phyloP scores from a whole-genome alignment of 2,113 vertebrate genomes.

The Neotragus moschatus region DNA sequence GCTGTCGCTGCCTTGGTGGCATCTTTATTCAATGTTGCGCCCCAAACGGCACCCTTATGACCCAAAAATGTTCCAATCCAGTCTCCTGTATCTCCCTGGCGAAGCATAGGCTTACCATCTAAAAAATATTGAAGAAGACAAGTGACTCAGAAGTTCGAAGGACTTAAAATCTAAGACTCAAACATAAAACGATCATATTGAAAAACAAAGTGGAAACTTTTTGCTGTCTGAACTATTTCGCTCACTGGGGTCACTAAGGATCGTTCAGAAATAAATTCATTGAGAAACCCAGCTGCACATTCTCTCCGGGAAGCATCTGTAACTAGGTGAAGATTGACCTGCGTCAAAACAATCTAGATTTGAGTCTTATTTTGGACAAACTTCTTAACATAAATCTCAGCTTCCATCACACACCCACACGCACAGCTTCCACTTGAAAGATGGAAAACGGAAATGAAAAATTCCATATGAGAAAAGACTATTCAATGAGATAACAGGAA shows the following conservation, averaged over 20 bases:
- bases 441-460: background rate
- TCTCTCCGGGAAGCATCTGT: background rate
- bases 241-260: background rate
- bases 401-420: background rate
- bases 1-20: conserved; percentile 98
- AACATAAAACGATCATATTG: background rate
- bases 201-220: background rate
- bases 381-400: background rate
- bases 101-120: conserved; percentile 99
- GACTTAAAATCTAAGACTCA: background rate
- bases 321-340: background rate
- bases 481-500: background rate
- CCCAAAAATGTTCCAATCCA: conserved; percentile 99
- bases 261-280: background rate
- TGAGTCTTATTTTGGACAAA: background rate
- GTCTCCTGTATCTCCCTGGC: conserved; percentile 98
- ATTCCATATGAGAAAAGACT: background rate
- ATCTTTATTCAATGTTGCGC: conserved; percentile 95
- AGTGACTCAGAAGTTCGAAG: background rate
- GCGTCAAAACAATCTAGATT: background rate
- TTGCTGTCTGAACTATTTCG: background rate
- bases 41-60: conserved; percentile 99
- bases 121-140: conserved; percentile 7
- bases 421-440: background rate
- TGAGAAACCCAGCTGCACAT: background rate